Conservation (phyloP, 2,888 invertebrate species). For the Mythimna loreyi region DNA sequence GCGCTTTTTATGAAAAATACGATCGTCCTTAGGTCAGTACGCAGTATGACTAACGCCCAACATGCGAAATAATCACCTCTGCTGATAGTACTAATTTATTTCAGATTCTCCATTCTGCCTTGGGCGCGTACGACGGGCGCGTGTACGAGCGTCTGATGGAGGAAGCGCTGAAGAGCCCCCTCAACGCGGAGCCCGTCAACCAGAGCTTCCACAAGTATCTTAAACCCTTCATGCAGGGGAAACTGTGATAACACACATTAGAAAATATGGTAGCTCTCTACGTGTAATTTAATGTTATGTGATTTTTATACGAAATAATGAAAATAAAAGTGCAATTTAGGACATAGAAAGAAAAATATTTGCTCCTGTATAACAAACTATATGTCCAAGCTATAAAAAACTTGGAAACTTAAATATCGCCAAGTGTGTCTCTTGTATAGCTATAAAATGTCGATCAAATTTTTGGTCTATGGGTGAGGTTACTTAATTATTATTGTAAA, state of each 20-base stretch:
- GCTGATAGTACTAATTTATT: constrained; percentile 15
- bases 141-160: constrained; percentile 95
- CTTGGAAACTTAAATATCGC: constrained; percentile 8
- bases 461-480: constrained; percentile 42
- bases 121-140: constrained; percentile 96
- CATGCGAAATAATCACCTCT: neutral
- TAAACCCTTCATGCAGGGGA: constrained; percentile 95
- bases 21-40: too few relatives aligned
- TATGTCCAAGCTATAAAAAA: neutral
- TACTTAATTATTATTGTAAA: constrained; percentile 21
- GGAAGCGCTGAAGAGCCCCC: constrained; percentile 95
- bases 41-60: too few relatives aligned
- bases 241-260: constrained; percentile 87
- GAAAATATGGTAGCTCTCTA: constrained; percentile 34
- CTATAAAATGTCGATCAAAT: constrained; percentile 15
- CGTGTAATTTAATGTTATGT: constrained; percentile 4
- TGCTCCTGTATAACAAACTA: neutral
- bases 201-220: constrained; percentile 93
- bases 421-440: constrained; percentile 6
- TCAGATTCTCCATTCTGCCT: constrained; percentile 92
- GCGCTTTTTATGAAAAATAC: too few relatives aligned
- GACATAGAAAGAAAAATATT: constrained; percentile 3
- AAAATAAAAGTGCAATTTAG: constrained; percentile 12
- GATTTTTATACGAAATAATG: constrained; percentile 24
- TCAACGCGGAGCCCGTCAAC: constrained; percentile 95